These are phyloP conservation scores for Aramus guarauna DNA, from an alignment of 2,113 vertebrate species.

Conservation along the genomic window DNA sequence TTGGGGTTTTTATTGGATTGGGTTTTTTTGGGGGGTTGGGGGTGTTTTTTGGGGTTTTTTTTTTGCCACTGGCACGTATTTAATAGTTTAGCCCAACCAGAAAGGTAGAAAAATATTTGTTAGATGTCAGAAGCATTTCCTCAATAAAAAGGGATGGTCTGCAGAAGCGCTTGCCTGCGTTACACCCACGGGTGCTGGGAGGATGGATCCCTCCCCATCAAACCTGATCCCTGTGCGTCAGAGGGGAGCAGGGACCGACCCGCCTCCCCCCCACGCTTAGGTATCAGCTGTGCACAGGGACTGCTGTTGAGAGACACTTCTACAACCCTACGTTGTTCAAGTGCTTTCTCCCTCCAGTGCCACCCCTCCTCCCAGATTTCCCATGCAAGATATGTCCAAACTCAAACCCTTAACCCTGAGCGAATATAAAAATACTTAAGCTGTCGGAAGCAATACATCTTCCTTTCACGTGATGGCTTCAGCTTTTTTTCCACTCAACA, in stretches of 20 bases:
- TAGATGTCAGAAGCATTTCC: background rate
- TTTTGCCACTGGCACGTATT: background rate
- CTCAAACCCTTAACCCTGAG: background rate
- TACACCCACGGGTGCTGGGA: background rate
- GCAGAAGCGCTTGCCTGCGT: background rate
- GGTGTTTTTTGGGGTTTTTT: background rate
- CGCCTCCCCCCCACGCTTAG: rapidly evolving
- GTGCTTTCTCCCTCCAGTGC: background rate
- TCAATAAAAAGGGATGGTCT: background rate
- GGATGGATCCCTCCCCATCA: background rate
- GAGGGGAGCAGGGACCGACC: background rate
- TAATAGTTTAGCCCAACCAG: background rate
- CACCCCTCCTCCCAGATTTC: background rate
- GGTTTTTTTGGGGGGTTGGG: background rate
- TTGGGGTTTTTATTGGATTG: background rate
- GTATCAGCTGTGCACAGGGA: rapidly evolving
- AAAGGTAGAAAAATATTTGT: background rate
- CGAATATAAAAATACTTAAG: background rate
- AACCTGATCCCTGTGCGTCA: background rate
- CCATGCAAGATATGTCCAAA: background rate
- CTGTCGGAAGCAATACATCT: conserved; percentile 18
- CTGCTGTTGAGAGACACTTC: background rate
- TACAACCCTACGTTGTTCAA: rapidly evolving
- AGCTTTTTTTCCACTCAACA: background rate
- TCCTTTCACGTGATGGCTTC: background rate